phyloP scores from a whole-genome alignment of 2,888 invertebrate species.

The Eristalis intricaria region DNA sequence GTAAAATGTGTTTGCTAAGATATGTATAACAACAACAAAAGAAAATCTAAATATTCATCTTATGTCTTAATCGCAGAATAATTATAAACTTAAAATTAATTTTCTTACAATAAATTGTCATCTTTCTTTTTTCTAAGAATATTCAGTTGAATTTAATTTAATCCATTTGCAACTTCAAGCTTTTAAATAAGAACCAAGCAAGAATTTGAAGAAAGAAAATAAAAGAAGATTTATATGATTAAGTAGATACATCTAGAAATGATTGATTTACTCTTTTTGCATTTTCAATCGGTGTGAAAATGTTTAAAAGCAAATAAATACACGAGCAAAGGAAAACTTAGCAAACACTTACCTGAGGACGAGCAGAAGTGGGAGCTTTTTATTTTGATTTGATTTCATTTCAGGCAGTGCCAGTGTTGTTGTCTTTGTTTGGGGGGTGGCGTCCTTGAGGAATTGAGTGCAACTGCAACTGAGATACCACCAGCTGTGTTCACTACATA shows the following conservation, averaged over 20 bases:
- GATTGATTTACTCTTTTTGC: slow-evolving; percentile 43
- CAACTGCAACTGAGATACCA: slow-evolving; percentile 96
- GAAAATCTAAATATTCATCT: slow-evolving; percentile 42
- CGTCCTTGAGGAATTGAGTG: slow-evolving; percentile 73
- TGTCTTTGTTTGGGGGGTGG: background rate
- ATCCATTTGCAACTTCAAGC: slow-evolving; percentile 57
- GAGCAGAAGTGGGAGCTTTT: background rate
- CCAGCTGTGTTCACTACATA: slow-evolving; percentile 97
- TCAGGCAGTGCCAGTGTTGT: background rate
- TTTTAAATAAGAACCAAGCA: slow-evolving; percentile 64
- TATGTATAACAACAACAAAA: slow-evolving; percentile 62
- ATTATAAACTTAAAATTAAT: slow-evolving; percentile 40
- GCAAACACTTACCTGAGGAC: background rate
- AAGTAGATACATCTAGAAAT: slow-evolving; percentile 50
- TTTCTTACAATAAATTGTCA: background rate
- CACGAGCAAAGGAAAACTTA: background rate
- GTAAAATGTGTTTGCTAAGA: slow-evolving; percentile 8
- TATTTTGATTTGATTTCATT: slow-evolving; percentile 47
- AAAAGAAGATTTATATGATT: slow-evolving; percentile 10
- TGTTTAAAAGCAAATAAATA: slow-evolving; percentile 25
- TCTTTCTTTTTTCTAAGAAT: slow-evolving; percentile 1
- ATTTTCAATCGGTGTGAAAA: slow-evolving; percentile 18
- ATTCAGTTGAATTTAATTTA: slow-evolving; percentile 8
- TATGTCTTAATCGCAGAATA: slow-evolving; percentile 64
- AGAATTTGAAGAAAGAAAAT: slow-evolving; percentile 17